These are phyloP conservation scores for Sebastes kiyomatsui DNA, from an alignment of 2,797 vertebrate genomes.

Conservation along the genomic window DNA sequence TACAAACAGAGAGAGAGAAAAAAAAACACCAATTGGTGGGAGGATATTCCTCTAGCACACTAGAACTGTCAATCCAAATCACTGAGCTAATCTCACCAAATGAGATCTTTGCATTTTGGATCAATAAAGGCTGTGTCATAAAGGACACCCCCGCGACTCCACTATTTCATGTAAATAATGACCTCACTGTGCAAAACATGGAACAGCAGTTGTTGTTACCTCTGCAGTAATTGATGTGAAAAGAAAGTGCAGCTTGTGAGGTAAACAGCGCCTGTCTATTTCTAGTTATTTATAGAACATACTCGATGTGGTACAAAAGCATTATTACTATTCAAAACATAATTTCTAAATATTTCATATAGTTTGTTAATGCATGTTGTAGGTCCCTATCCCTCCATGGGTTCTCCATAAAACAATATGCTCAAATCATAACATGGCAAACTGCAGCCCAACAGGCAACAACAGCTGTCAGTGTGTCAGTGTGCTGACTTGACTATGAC, in stretches of 20 bases:
- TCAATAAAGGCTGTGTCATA: neutral
- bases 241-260: neutral
- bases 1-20: slow-evolving; percentile 76
- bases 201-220: neutral
- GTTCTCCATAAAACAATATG: no score
- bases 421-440: no score
- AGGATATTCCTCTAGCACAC: neutral
- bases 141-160: neutral
- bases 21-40: slow-evolving; percentile 34
- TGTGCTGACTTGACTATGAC: no score
- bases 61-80: neutral
- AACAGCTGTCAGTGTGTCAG: no score
- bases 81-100: neutral
- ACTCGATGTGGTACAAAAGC: neutral
- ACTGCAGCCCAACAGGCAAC: no score
- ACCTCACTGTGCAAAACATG: neutral
- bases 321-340: neutral
- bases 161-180: neutral
- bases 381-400: no score
- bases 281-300: neutral
- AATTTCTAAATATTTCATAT: neutral
- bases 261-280: neutral
- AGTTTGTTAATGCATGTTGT: neutral
- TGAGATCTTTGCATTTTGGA: neutral
- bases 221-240: neutral